Evolutionary conservation across 2,113 vertebrate genomes (phyloP).

Genomic region (Shinisaurus crocodilurus): DNA sequence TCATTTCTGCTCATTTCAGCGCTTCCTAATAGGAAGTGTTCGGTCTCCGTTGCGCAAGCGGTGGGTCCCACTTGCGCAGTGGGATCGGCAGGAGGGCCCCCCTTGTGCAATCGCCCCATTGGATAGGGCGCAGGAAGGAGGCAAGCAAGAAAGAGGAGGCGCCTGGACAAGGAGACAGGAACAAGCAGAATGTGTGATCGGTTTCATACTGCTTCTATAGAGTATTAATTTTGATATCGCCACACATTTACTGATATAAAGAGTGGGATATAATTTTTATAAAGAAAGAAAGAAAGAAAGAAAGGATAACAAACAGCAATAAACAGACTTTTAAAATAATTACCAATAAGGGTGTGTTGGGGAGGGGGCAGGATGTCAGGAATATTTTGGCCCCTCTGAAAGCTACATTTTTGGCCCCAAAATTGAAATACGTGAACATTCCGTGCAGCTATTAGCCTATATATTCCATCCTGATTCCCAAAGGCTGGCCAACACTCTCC

Average conservation of each 20-base stretch:
- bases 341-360: background rate
- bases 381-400: background rate
- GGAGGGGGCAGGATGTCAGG: background rate
- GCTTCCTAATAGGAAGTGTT: too few species aligned
- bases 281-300: background rate
- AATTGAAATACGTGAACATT: background rate
- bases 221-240: too few species aligned
- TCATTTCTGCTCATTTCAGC: too few species aligned
- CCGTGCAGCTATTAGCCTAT: conserved; percentile 1
- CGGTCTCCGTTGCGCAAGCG: too few species aligned
- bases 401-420: background rate
- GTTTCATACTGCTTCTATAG: background rate
- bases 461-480: background rate
- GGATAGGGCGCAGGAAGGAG: too few species aligned
- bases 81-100: too few species aligned
- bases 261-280: background rate
- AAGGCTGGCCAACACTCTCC: background rate
- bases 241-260: too few species aligned
- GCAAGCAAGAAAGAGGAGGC: too few species aligned
- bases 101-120: too few species aligned
- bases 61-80: too few species aligned
- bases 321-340: background rate
- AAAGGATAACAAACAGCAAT: background rate
- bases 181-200: background rate
- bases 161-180: background rate